Evolutionary conservation across 1,140 invertebrate genomes (phyloP).

Genomic region (Micrasema longulum): DNA sequence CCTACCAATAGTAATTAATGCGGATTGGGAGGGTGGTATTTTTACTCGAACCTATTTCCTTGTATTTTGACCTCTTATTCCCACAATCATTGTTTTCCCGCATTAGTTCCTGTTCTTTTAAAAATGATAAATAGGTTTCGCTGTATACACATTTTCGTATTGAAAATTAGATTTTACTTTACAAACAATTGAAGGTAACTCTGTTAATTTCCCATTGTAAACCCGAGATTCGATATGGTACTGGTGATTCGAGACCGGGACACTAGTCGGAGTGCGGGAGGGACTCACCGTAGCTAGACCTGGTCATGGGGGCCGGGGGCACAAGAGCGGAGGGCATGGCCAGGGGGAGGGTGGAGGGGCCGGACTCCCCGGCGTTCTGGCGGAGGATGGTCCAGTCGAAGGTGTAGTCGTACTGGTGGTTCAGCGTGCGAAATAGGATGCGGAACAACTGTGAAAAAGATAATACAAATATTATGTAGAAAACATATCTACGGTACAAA

Average conservation of each 20-base stretch:
- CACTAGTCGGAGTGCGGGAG: background rate
- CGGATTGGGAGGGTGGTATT: constrained; percentile 22
- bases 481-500: too few relatives aligned
- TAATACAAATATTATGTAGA: too few relatives aligned
- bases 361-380: constrained; percentile 71
- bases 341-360: constrained; percentile 58
- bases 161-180: too few relatives aligned
- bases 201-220: too few relatives aligned
- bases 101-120: constrained; percentile 11
- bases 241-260: background rate
- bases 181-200: too few relatives aligned
- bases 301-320: constrained; percentile 22
- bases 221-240: too few relatives aligned
- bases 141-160: too few relatives aligned
- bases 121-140: constrained; percentile 34
- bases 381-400: constrained; percentile 99
- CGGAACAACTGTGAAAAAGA: constrained; percentile 86
- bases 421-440: constrained; percentile 98
- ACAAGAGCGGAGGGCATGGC: constrained; percentile 25
- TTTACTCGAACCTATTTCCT: constrained; percentile 15
- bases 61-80: constrained; percentile 14
- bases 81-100: constrained; percentile 22
- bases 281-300: constrained; percentile 13
- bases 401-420: constrained; percentile 99
- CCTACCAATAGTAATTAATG: constrained; percentile 23